Evolutionary conservation across 2,797 vertebrate genomes (phyloP), one percentile per base, ranked within the genome.

Genomic region (Malurus leucopterus): DNA sequence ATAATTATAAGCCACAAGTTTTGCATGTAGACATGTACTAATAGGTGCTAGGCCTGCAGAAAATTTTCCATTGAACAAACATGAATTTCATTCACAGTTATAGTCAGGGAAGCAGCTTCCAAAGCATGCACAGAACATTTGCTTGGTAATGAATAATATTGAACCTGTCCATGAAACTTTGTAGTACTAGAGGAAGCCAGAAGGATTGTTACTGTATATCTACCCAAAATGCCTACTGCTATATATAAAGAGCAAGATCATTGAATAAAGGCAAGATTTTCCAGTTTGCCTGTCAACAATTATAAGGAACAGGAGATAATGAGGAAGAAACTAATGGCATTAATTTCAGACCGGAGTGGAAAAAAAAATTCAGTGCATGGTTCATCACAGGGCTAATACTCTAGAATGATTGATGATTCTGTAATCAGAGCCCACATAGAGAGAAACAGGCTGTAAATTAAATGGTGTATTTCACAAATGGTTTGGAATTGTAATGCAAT

Each of bases 391-490:
- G 67, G 59, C 76, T 91, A 85, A 78, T 80, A 70, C 40, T 81
- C 26, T 67, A 3, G 80, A 75, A 61, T 76, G 86, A 89, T 50
- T 83, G 74, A 89, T 89, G 90, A 81, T 75, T 87, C 67, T 78
- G 67, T 92, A 92, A 89, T 91, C 76, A 65, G 70, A 89, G 59
- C 46, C 54, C 51, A 67, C 86, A 50, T 2, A 58, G 76, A 80
- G 78, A 61, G 79, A 86, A 82, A 77, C 72, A 81, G 57, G 63
- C 38, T 92, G 72, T 84, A 90, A 89, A 90, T 87, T 88, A 81
- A 93, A 84, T 72, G 79, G 32, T 57, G 36, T 69, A 47, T 74
- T 80, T 87, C 76, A 72, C 50, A 89, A 91, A 55, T 91, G 84
- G 49, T 36, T 57, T 75, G 43, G 55, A 91, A 78, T 84, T 86